Conservation (phyloP, 1,140 invertebrate genomes). For the Brachionus paranguensis region DNA sequence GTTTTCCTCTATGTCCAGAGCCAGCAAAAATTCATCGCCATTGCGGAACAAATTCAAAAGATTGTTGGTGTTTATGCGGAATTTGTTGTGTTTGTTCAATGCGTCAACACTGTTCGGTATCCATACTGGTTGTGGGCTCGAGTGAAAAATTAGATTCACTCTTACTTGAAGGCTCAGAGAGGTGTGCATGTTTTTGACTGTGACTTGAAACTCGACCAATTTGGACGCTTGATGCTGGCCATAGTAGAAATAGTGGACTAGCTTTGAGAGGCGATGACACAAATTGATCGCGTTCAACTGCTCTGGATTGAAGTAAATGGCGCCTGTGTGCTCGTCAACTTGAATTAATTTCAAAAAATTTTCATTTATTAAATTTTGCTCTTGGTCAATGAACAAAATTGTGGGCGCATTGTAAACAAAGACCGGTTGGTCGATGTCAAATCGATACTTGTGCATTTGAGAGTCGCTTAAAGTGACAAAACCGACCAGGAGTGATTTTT, state of each 20-base stretch:
- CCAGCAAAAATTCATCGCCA: slow-evolving; percentile 21
- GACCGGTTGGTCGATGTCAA: background rate
- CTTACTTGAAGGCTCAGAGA: background rate
- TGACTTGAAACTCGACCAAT: background rate
- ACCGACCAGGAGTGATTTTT: background rate
- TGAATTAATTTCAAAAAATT: background rate
- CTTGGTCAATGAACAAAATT: background rate
- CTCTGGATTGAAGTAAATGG: background rate
- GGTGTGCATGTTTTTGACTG: background rate
- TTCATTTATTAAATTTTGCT: background rate
- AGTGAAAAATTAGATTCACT: background rate
- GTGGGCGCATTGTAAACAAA: background rate
- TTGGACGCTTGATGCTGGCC: background rate
- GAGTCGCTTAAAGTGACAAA: background rate
- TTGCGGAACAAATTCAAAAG: background rate
- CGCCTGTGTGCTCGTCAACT: slow-evolving; percentile 4
- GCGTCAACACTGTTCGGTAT: background rate
- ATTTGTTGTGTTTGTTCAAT: background rate
- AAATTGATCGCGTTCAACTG: background rate
- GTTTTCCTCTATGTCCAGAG: background rate
- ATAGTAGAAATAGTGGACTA: background rate
- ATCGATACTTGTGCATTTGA: background rate
- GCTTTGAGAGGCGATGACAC: background rate
- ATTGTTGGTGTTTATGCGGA: slow-evolving; percentile 22
- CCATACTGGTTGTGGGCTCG: background rate